Conservation (phyloP, 2,888 invertebrate species). For the Reticulitermes lucifugus region DNA sequence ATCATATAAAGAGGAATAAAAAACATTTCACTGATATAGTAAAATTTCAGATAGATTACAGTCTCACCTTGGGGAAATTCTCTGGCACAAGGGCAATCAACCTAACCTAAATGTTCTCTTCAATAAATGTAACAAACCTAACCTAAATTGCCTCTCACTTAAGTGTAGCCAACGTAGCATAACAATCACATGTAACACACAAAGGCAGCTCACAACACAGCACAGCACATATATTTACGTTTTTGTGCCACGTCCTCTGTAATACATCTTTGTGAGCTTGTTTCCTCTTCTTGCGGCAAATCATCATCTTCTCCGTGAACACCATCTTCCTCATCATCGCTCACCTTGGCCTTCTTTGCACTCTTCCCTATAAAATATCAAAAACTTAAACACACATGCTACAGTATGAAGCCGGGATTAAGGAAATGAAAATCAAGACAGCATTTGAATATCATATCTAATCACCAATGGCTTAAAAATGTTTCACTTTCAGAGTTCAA, state of each 20-base stretch:
- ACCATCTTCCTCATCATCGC: constrained; percentile 56
- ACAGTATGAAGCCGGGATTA: neutral
- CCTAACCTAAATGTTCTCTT: too few relatives aligned
- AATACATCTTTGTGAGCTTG: neutral
- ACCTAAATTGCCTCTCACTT: too few relatives aligned
- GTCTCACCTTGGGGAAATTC: too few relatives aligned
- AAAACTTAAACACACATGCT: neutral
- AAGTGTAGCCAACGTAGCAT: too few relatives aligned
- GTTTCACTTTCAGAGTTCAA: too few relatives aligned
- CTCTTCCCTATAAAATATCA: constrained; percentile 56
- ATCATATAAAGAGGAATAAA: too few relatives aligned
- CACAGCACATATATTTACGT: constrained; percentile 46
- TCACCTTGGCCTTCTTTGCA: constrained; percentile 58
- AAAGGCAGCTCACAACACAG: too few relatives aligned
- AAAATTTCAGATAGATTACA: too few relatives aligned
- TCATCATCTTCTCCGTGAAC: constrained; percentile 53
- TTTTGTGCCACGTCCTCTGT: constrained; percentile 51
- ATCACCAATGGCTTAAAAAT: neutral
- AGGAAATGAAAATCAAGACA: neutral
- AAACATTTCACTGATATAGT: too few relatives aligned
- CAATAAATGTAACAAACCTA: too few relatives aligned
- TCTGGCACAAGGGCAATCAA: too few relatives aligned
- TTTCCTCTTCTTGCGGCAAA: neutral
- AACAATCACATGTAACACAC: neutral
- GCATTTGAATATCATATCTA: neutral